Percentiles rank a stretch among this genome's conserved stretches.
phyloP scores from a whole-genome alignment of 1,140 invertebrate genomes.

The Archivesica marissinica region DNA sequence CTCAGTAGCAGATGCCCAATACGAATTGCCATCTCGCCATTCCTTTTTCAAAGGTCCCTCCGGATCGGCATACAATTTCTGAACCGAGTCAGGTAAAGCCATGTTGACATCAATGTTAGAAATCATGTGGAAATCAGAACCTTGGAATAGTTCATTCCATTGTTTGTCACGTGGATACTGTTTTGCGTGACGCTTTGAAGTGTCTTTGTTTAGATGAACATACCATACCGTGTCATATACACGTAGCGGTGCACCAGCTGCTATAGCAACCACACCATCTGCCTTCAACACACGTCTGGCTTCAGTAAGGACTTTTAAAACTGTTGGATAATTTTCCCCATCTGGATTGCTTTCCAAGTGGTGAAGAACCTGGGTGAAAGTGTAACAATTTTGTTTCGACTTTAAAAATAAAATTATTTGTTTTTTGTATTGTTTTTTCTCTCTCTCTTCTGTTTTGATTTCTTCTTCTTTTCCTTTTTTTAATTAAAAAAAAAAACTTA shows the following conservation, averaged over 20 bases:
- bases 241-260: neutral
- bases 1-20: constrained; percentile 20
- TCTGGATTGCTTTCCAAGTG: constrained; percentile 25
- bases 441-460: neutral
- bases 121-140: neutral
- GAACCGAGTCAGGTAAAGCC: neutral
- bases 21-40: constrained; percentile 33
- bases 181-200: neutral
- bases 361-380: constrained; percentile 32
- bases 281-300: constrained; percentile 6
- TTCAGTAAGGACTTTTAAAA: constrained; percentile 19
- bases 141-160: neutral
- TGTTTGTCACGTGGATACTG: neutral
- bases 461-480: neutral
- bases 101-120: neutral
- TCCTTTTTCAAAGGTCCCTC: constrained; percentile 30
- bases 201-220: constrained; percentile 9
- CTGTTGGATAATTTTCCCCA: neutral
- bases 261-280: neutral
- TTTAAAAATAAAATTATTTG: neutral
- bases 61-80: neutral
- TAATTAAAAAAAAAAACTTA: neutral
- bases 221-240: constrained; percentile 15
- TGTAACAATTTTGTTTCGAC: neutral
- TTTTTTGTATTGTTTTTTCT: neutral